Evolutionary conservation across 37 sponge, comb jelly and placozoan genomes (phyloP), one percentile per base, ranked within the genome.

Genomic region (Axinella damicornis): DNA sequence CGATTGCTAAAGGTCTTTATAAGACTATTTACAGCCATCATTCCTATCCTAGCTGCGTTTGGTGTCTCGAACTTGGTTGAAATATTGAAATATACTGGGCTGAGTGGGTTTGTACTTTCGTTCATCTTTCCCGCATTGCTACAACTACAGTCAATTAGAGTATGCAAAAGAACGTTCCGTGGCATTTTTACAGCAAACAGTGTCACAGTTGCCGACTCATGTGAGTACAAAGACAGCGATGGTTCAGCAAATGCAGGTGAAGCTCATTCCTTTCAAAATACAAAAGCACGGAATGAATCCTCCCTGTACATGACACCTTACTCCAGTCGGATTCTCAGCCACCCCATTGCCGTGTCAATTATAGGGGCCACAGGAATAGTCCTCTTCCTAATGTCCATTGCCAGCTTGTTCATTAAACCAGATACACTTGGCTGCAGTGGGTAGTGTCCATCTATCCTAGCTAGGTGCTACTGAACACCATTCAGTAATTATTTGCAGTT

Each of bases 21-120:
- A 57, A 77, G 83, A 34, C 78, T 95, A 6, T 22, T 83, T 14
- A 20, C 63, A 22, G 77, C 94, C 31, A 33, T 86, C 58, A 71
- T 90, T n/a, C 97, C 97, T 0, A 40, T 96, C 0, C 16, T 91
- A 53, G 82, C 82, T n/a, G 91, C 89, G n/a, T 69, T 96, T 65
- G 92, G 91, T 21, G 66, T 96, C 5, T 69, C 94, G n/a, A 96
- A 93, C 79, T 62, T 96, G 65, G 93, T 96, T 38, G 69, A 71
- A 13, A 89, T 96, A 12, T 68, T 92, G 38, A 83, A 90, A 31
- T 96, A 85, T 74, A 89, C 92, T 15, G 97, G 97, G 2, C 71
- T 96, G 20, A 14, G 81, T 53, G 94, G 85, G 17, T 94, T 93
- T 60, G 57, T 67, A 53, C 82, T 91, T 41, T 82, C 82, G 14